These are phyloP conservation scores for Pyrocephalus nanus DNA, from an alignment of 2,797 vertebrate species.

Conservation along the genomic window DNA sequence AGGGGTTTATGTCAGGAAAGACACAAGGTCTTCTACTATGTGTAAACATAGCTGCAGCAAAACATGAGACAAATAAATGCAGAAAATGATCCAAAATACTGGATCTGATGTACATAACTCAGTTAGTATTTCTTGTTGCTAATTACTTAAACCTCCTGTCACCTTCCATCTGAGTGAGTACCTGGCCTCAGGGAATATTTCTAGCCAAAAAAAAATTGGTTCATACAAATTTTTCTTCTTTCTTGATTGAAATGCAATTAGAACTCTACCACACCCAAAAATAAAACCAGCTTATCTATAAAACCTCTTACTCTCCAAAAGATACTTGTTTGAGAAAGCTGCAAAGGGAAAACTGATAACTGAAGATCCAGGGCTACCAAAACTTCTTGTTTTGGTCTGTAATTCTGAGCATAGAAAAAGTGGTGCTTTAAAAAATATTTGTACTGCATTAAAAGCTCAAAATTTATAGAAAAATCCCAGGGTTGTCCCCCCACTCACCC, in stretches of 20 bases:
- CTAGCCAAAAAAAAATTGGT: neutral
- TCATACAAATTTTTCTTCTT: neutral
- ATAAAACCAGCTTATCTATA: neutral
- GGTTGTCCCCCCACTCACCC: neutral
- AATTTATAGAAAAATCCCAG: neutral
- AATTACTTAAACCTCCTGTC: neutral
- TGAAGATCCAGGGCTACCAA: accelerated
- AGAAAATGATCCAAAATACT: neutral
- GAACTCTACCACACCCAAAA: neutral
- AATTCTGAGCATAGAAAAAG: neutral
- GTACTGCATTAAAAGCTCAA: neutral
- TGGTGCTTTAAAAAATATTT: neutral
- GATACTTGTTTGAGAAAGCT: neutral
- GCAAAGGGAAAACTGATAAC: neutral
- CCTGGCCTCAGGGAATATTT: accelerated
- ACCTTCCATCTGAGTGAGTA: neutral
- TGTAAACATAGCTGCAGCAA: neutral
- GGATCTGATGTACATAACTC: no score
- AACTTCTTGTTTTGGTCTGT: neutral
- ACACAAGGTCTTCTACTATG: neutral
- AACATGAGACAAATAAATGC: neutral
- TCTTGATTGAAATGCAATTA: neutral
- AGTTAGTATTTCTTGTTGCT: neutral
- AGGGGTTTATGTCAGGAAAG: neutral
- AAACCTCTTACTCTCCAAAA: neutral